Evolutionary conservation across 1,140 invertebrate species (phyloP).

Genomic region (Halesus radiatus): DNA sequence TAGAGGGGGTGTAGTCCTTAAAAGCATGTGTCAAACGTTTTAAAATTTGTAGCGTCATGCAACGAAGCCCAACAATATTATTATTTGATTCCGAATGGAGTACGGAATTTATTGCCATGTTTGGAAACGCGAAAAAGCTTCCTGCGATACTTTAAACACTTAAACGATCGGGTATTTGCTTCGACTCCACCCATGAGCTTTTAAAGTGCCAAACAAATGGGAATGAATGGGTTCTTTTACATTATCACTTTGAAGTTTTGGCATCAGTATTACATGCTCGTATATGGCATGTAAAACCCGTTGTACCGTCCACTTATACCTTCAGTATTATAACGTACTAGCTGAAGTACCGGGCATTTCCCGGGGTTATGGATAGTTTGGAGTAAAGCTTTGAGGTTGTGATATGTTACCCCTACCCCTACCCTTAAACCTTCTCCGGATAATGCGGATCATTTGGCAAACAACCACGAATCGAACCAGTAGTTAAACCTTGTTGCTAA

Average conservation of each 20-base stretch:
- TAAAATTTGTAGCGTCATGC: constrained; percentile 56
- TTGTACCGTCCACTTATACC: too few relatives aligned
- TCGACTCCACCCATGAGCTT: constrained; percentile 36
- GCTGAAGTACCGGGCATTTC: too few relatives aligned
- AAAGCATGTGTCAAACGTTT: constrained; percentile 58
- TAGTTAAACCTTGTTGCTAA: too few relatives aligned
- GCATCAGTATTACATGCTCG: too few relatives aligned
- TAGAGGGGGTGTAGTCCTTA: constrained; percentile 47
- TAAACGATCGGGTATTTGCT: constrained; percentile 29
- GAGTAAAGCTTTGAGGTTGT: too few relatives aligned
- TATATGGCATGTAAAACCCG: too few relatives aligned
- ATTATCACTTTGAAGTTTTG: background rate
- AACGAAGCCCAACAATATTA: constrained; percentile 33
- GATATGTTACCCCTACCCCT: too few relatives aligned
- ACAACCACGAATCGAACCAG: too few relatives aligned
- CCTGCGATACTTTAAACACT: constrained; percentile 20
- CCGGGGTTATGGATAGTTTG: too few relatives aligned
- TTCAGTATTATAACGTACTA: too few relatives aligned
- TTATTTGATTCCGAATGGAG: constrained; percentile 48
- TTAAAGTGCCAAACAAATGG: constrained; percentile 27
- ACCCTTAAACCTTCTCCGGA: too few relatives aligned
- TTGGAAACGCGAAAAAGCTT: constrained; percentile 34
- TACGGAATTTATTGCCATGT: constrained; percentile 51
- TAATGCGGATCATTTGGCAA: too few relatives aligned
- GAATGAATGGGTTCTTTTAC: constrained; percentile 16